Base-by-base conservation (phyloP, 2,888 invertebrate species). In the Dolichopus griseipennis region DNA sequence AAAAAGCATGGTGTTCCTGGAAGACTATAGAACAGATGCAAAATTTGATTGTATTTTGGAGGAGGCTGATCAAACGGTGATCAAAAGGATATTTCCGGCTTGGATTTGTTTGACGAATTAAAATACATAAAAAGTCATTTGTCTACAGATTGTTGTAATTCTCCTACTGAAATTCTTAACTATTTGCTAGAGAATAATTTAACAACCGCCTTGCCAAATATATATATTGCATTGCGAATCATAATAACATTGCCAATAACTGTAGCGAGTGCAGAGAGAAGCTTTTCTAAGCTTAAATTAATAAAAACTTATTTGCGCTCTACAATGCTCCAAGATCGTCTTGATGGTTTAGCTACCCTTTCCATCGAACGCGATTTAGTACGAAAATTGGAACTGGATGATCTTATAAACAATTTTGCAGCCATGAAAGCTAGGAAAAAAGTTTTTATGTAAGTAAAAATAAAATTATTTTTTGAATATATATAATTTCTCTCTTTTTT, bases 281-380 rank as follows among this genome's bases (percentile, higher is more conserved):
- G 22, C 63, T 63, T 63, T 63, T 63, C 63, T 22, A 63, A 63
- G 63, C 63, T 63, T 63, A 65, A 65, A 43, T 65, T 65, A 52
- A 65, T 65, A 43, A 65, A 65, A 65, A 43, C 21, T 52, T 43
- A 65, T 65, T 52, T 65, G 52, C 43, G 63, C 63, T 63, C 43
- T 43, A 65, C 65, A 65, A 65, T 65, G 65, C 65, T 65, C 65
- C 65, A 65, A 65, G 65, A 65, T 65, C 52, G 65, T 5, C 65
- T 65, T 65, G 65, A 65, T 65, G 65, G 52, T 65, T 65, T 65
- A 65, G 65, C 52, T 65, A 65, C 63, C 27, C 27, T 65, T 65
- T 65, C 65, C 65, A 65, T 43, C 65, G 65, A 43, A 65, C 43
- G 22, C 22, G 65, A 65, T 65, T 6, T 65, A 52, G 65, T 65